Evolutionary conservation across 2,797 vertebrate species (phyloP), one percentile per base, ranked within the genome.

Genomic region (Anguilla anguilla): DNA sequence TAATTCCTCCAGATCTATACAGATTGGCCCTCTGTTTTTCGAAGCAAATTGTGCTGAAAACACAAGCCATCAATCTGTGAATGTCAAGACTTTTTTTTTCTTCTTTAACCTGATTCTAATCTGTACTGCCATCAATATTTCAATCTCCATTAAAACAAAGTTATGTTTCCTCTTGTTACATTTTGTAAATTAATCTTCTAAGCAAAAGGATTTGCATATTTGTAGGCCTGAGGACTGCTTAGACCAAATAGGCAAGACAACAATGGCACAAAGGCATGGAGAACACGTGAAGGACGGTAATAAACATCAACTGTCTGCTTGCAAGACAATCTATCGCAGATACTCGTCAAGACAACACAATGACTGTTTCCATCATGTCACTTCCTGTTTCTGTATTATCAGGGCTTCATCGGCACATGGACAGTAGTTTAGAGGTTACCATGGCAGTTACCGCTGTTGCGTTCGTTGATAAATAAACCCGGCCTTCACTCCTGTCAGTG

Each of bases 1-100:
- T 53, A 46, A 87, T 85, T 72, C 28, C 22, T 69, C 81, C 49
- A 46, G 79, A 84, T 67, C n/a, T 87, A 72, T 64, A 84, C 82
- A 25, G 82, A 59, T 87, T 55, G 28, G 59, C 61, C 81, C 82
- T 31, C 43, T 83, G 22, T 83, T 83, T 43, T 11, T 83, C 61
- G 11, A n/a, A 35, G 22, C 86, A 67, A 87, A 87, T 84, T 72
- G 28, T 25, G 25, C 11, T 49, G 2, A 19, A 88, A 88, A 88
- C 6, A 22, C 67, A 72, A 84, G 51, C 64, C 67, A 74, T 88
- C 59, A 69, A 87, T 67, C 49, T n/a, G 81, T 55, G 87, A 77
- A 72, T 84, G 82, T 5, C 49, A 74, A 25, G 53, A 57, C 74
- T 10, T 3, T 43, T 81, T 61, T 43, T 67, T 46, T 10, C 59